Evolutionary conservation across 2,797 vertebrate species (phyloP).

Genomic region (Myotis vivesi): DNA sequence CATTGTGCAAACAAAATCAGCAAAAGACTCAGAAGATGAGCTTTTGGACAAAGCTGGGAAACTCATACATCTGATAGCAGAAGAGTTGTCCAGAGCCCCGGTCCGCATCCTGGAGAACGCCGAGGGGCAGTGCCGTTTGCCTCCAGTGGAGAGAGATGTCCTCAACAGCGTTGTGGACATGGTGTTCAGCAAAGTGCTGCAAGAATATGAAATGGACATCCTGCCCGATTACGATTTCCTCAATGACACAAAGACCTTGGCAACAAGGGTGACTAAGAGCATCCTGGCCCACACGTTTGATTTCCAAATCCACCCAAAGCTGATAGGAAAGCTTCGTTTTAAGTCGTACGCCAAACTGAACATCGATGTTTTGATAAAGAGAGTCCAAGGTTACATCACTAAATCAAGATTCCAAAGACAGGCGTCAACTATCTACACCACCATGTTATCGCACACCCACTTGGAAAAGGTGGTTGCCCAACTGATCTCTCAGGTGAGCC

Average conservation of each 20-base stretch:
- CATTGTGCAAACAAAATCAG: constrained; percentile 59
- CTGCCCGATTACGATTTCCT: constrained; percentile 66
- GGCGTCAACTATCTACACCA: constrained; percentile 63
- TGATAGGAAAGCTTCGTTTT: constrained; percentile 58
- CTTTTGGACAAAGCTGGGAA: constrained; percentile 64
- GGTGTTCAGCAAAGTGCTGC: constrained; percentile 64
- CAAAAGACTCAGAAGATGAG: constrained; percentile 47
- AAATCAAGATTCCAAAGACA: constrained; percentile 64
- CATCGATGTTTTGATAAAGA: constrained; percentile 57
- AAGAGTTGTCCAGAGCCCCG: constrained; percentile 61
- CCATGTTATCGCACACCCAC: constrained; percentile 65
- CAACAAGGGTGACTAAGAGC: constrained; percentile 54
- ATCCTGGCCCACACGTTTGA: constrained; percentile 69
- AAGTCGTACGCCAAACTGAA: constrained; percentile 56
- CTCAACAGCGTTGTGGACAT: constrained; percentile 56
- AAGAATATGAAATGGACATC: constrained; percentile 65
- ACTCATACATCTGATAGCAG: constrained; percentile 67
- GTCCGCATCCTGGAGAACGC: constrained; percentile 65
- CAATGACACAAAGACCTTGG: constrained; percentile 59
- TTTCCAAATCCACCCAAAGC: constrained; percentile 72
- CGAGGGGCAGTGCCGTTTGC: constrained; percentile 44
- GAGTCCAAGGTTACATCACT: constrained; percentile 48
- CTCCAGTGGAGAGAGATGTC: constrained; percentile 33
- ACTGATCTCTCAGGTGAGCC: constrained; percentile 62
- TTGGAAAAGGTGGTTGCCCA: constrained; percentile 73